These are phyloP conservation scores for Harlomillsia oculata DNA, from an alignment of 1,140 invertebrate genomes.

Conservation along the genomic window DNA sequence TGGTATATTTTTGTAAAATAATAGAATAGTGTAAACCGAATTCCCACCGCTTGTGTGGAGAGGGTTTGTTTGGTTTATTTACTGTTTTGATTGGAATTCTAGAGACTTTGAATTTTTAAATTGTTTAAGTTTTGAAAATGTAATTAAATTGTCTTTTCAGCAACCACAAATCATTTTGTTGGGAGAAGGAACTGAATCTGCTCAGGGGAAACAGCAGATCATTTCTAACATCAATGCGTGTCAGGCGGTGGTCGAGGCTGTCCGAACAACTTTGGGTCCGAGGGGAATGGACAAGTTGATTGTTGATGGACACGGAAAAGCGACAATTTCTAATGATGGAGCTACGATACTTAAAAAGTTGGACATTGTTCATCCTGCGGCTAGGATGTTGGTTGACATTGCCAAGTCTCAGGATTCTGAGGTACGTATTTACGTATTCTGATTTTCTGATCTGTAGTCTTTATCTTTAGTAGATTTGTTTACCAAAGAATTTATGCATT, in stretches of 20 bases:
- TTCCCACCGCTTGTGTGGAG: too few relatives aligned
- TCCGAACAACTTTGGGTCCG: constrained; percentile 92
- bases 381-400: constrained; percentile 95
- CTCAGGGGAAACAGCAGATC: constrained; percentile 91
- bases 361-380: constrained; percentile 96
- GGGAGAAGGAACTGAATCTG: constrained; percentile 94
- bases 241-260: constrained; percentile 86
- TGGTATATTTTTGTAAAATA: too few relatives aligned
- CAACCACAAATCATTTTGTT: constrained; percentile 96
- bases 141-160: too few relatives aligned
- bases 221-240: constrained; percentile 99
- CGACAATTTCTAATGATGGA: constrained; percentile 98
- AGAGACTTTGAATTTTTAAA: too few relatives aligned
- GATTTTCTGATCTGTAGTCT: neutral
- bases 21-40: too few relatives aligned
- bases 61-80: too few relatives aligned
- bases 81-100: too few relatives aligned
- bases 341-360: constrained; percentile 97
- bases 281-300: constrained; percentile 99
- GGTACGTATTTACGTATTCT: constrained; percentile 59
- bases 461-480: too few relatives aligned
- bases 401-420: constrained; percentile 99
- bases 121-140: too few relatives aligned
- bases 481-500: too few relatives aligned
- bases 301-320: constrained; percentile 75